Base-by-base conservation (phyloP, 2,888 invertebrate genomes). In the Pasiphila rectangulata region DNA sequence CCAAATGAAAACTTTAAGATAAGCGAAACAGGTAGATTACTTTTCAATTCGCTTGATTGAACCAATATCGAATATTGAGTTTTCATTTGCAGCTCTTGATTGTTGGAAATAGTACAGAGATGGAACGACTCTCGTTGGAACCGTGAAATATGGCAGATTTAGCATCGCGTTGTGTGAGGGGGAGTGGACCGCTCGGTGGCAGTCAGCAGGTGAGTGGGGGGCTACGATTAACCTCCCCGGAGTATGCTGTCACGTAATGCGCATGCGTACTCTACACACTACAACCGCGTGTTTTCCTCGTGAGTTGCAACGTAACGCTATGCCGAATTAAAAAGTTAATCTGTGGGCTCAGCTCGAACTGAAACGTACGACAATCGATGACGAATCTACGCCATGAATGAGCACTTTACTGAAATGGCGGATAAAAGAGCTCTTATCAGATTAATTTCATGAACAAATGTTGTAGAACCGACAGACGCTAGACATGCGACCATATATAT, bases 201-300 rank as follows among this genome's bases (percentile, higher is more conserved):
- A 63, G 66, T 64, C 64, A 61, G 68, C 63, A 61, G 66, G 62
- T 47, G 61, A 63, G 53, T 50, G 48, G 57, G 57, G 20, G 35
- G 43, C 51, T 49, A 46, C 48, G 25, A 44, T 27, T 46, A 46
- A 16, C 51, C 55, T 34, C 57, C 54, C 57, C 36, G 40, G 46
- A 54, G 43, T 53, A 42, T 53, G 49, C 54, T 44, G 53, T 44
- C 55, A 40, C 51, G 58, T 55, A 70, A 51, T 46, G 70, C 87
- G 86, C 87, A 82, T 75, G 86, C 84, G 81, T 79, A 77, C 73
- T 71, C 72, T 69, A 74, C 66, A 54, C 72, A 71, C 72, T 72
- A 75, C 68, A 54, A 61, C 79, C 74, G 75, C 85, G 79, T 86
- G 83, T 68, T 79, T 70, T 71, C 81, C 84, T 83, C 85, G 85